Conservation (phyloP, 2,888 invertebrate species). For the Pachliopta kotzebuea region DNA sequence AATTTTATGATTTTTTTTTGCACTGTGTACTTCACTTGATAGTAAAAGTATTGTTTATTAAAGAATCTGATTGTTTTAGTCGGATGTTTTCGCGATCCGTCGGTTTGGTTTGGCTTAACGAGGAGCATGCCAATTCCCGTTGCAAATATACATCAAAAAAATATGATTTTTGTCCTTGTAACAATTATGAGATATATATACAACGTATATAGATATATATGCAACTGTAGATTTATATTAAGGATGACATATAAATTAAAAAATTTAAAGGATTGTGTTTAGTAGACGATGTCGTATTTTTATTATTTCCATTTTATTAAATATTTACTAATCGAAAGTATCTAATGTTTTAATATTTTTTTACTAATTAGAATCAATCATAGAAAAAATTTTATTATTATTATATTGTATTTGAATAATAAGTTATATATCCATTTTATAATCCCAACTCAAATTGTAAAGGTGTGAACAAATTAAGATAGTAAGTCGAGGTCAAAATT, state of each 20-base stretch:
- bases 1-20: neutral
- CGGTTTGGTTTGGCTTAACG: constrained; percentile 41
- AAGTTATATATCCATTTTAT: too few relatives aligned
- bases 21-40: constrained; percentile 2
- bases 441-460: too few relatives aligned
- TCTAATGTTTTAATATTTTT: neutral
- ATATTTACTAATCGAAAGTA: neutral
- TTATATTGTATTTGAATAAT: too few relatives aligned
- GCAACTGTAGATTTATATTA: neutral
- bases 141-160: constrained; percentile 18
- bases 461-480: too few relatives aligned
- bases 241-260: too few relatives aligned
- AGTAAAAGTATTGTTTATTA: constrained; percentile 22
- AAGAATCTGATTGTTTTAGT: constrained; percentile 37
- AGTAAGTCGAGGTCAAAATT: too few relatives aligned
- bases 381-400: too few relatives aligned
- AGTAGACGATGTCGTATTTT: too few relatives aligned
- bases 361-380: too few relatives aligned
- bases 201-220: neutral
- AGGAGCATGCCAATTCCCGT: constrained; percentile 37
- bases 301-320: too few relatives aligned
- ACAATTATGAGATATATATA: constrained; percentile 33
- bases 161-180: constrained; percentile 41
- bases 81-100: constrained; percentile 68
- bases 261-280: too few relatives aligned